Evolutionary conservation across 1,140 invertebrate genomes (phyloP), one percentile per base, ranked within the genome.

Genomic region (Saccostrea glomerata): DNA sequence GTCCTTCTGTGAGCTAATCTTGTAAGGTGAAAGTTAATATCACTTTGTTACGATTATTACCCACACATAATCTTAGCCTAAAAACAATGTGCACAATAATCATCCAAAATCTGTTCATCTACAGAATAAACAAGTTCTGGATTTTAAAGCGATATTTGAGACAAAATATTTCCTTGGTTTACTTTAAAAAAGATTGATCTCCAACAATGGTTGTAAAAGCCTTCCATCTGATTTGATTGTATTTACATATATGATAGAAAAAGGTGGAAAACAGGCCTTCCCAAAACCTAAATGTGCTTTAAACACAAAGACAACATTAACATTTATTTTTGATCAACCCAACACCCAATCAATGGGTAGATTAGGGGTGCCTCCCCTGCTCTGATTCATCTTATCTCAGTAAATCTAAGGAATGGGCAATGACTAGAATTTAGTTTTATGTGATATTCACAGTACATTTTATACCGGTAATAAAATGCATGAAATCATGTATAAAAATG

Each of bases 141-240:
- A 77, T 77, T 77, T 77, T 77, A 15, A 30, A 25, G 12, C 17
- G 70, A 77, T 77, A 77, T 15, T 25, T 77, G 30, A 77, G 70
- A 77, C 70, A 77, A 36, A 11, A 77, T 11, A 36, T 36, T 25
- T 77, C 23, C 70, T 77, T 77, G 70, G 30, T 25, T 77, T 36
- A 77, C 70, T 77, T 36, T 36, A 77, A 63, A 63, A 63, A 17
- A 63, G 17, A 20, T n/a, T 20, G 58, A 20, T 63, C 58, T 63
- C 17, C 15, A 63, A 63, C 58, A 63, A n/a, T 20, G 58, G 6
- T 17, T 63, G 15, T 63, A 60, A 60, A 60, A 47, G 17, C 58
- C 15, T n/a, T 63, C 58, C 17, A 63, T 20, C 70, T 5, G 70
- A 77, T 77, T 77, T 77, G 70, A 77, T 77, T 77, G 70, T 77